Evolutionary conservation across 2,888 invertebrate genomes (phyloP), one percentile per base, ranked within the genome.

Genomic region (Hartigia nigra): DNA sequence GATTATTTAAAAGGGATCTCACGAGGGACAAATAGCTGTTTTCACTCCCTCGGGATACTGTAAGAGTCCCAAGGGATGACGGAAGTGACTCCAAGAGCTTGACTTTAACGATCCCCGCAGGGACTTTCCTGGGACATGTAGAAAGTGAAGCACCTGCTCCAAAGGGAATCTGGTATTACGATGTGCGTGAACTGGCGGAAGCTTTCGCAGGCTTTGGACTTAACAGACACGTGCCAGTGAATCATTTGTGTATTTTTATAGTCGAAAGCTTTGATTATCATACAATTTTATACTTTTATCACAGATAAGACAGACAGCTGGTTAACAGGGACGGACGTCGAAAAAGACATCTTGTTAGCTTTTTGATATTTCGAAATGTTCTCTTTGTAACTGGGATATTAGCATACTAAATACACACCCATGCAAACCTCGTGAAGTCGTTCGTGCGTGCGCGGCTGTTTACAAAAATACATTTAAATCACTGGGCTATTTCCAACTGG

Each of bases 391-490:
- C 72, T 12, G 31, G 31, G 2, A 31, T 34, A 55, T 55, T 55
- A 14, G 23, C 39, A 9, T 14, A 55, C 23, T 5, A 9, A 23
- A 31, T 32, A 32, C 31, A 34, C 72, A 32, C 72, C 2, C 31
- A 32, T 14, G 72, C 72, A 72, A 31, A 31, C 0, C 23, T 34
- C 55, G 55, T 9, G 23, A 55, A 23, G 55, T 14, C 72, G 72
- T 31, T 72, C 31, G 72, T 34, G 12, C 72, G 4, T 9, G 32
- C 12, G 72, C n/a, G 12, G 79, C 75, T 79, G 76, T 83, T 81
- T 83, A 81, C 83, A 86, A 86, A 87, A 88, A 88, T 88, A 87
- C 85, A 79, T 81, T 77, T 85, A 80, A 83, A 82, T 82, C 81
- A 78, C 80, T 80, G 74, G 78, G 84, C 87, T 86, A 87, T 87